Evolutionary conservation across 64 coral and sea anemone species (phyloP), one percentile per base, ranked within the genome.

Genomic region (Astreopora myriophthalma): DNA sequence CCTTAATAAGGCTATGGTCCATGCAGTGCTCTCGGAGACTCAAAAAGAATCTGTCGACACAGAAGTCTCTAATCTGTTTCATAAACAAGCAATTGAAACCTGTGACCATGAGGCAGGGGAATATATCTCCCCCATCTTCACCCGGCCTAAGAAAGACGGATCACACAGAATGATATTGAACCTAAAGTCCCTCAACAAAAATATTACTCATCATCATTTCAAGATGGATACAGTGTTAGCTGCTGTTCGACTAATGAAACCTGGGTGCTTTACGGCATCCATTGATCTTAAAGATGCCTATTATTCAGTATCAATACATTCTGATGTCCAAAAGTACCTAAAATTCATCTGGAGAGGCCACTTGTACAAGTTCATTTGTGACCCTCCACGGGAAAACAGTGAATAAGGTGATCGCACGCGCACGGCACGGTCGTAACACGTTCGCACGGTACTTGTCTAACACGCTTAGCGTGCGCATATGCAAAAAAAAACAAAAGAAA

Each of bases 281-380:
- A 73, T 73, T 16, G 16, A 34, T 34, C 19, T 20, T 12, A 73
- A 34, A 77, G 24, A 25, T 92, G 39, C 28, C 82, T 86, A 55
- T 55, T 55, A 55, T 55, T 55, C 49, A 55, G 49, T 55, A 55
- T 42, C 39, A 42, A 42, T 42, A 42, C 39, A 46, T 46, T 46
- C 5, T 46, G 42, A 42, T 42, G 5, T 42, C 39, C 39, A 42
- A 42, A 42, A 42, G 39, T 42, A 1, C 39, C 39, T 42, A 37
- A 85, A 92, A 49, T 85, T 85, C 51, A 42, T 17, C 8, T 85
- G 80, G 79, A 84, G 48, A 30, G 80, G 80, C 22, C 66, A 85
- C 0, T 44, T 92, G 78, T 85, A 92, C 31, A 38, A 46, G 2
- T 92, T 85, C 44, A 13, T 42, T 42, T 42, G 39, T 42, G 5